Conservation (phyloP, 2,888 invertebrate species). For the Idaea aversata region DNA sequence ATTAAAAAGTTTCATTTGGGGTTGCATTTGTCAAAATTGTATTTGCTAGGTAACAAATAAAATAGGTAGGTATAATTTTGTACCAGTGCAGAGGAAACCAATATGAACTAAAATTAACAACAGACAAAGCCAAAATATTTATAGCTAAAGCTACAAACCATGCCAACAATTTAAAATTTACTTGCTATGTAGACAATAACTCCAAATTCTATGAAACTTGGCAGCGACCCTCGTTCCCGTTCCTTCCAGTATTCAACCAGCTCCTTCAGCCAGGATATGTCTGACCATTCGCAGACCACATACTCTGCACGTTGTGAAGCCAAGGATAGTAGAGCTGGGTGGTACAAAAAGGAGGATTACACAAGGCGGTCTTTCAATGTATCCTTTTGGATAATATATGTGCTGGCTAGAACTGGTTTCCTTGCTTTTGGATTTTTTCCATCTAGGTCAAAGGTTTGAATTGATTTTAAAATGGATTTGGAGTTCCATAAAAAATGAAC, state of each 20-base stretch:
- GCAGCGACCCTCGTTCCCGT: conserved; percentile 87
- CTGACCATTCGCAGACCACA: conserved; percentile 88
- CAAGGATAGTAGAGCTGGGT: conserved; percentile 91
- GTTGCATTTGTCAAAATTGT: too few relatives aligned
- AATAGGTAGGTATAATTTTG: too few relatives aligned
- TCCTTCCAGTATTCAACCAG: conserved; percentile 88
- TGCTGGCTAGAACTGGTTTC: too few relatives aligned
- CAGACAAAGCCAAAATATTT: background rate
- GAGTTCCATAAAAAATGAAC: too few relatives aligned
- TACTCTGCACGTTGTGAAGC: conserved; percentile 96
- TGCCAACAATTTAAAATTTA: conserved; percentile 77
- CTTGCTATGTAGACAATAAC: conserved; percentile 94
- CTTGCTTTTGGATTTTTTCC: too few relatives aligned
- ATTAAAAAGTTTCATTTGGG: too few relatives aligned
- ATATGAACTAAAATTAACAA: background rate
- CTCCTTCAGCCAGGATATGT: conserved; percentile 87
- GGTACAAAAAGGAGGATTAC: conserved; percentile 13
- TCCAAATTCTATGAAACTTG: conserved; percentile 89
- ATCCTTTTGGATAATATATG: too few relatives aligned
- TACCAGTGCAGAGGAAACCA: background rate
- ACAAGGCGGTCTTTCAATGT: background rate
- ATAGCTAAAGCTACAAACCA: conserved; percentile 29
- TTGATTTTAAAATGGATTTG: too few relatives aligned
- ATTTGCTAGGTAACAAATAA: too few relatives aligned
- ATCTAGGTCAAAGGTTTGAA: too few relatives aligned